Evolutionary conservation across 2,888 invertebrate genomes (phyloP).

Genomic region (Mactromeris polynyma): DNA sequence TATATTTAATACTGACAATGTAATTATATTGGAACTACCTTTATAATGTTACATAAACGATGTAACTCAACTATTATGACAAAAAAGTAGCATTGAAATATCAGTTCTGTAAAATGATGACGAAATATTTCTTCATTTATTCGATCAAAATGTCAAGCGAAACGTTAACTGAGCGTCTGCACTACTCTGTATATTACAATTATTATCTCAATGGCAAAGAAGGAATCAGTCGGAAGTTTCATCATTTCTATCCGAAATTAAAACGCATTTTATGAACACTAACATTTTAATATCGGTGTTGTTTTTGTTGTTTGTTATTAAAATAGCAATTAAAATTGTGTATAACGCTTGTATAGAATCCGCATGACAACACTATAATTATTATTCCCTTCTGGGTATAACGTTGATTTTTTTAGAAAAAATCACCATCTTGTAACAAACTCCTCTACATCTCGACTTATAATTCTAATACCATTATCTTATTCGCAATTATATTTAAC

Average conservation of each 20-base stretch:
- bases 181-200: no score
- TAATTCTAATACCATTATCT: neutral
- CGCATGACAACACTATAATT: neutral
- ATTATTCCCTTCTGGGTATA: neutral
- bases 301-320: neutral
- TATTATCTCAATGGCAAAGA: neutral
- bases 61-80: no score
- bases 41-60: no score
- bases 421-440: neutral
- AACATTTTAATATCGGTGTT: neutral
- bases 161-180: no score
- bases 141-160: no score
- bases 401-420: neutral
- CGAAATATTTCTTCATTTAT: no score
- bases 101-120: no score
- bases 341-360: neutral
- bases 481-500: constrained; percentile 6
- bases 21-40: no score
- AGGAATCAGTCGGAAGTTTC: neutral
- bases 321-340: neutral
- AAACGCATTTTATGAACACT: neutral
- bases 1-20: no score
- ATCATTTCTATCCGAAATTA: neutral
- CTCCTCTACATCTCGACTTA: neutral
- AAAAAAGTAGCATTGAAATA: no score